Evolutionary conservation across 1,140 invertebrate species (phyloP).

Genomic region (Diorhabda carinulata): DNA sequence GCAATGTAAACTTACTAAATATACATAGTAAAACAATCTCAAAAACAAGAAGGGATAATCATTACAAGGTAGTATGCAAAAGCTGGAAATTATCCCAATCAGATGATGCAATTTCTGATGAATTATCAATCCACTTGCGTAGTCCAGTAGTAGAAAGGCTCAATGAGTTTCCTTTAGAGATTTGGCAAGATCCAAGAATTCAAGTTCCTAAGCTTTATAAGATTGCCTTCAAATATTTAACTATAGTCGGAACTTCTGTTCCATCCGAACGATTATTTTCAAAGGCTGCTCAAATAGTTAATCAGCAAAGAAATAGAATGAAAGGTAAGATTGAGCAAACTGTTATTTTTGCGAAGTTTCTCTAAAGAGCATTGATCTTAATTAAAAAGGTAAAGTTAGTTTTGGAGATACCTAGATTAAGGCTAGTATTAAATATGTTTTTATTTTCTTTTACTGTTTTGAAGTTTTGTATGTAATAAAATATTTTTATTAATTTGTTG

Average conservation of each 20-base stretch:
- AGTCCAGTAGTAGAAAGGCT: neutral
- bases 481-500: too few species aligned
- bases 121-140: neutral
- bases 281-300: neutral
- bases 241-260: constrained; percentile 16
- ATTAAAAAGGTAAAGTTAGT: too few species aligned
- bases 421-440: too few species aligned
- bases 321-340: neutral
- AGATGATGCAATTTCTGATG: neutral
- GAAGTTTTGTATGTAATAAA: too few species aligned
- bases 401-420: too few species aligned
- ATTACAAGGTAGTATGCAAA: too few species aligned
- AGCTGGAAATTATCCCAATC: too few species aligned
- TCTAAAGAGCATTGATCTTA: too few species aligned
- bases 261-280: constrained; percentile 19
- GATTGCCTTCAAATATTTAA: constrained; percentile 18
- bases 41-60: too few species aligned
- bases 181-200: neutral
- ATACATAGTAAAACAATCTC: too few species aligned
- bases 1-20: too few species aligned
- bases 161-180: neutral
- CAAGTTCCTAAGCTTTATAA: constrained; percentile 27
- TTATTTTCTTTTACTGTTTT: too few species aligned
- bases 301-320: neutral
- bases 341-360: neutral